Conservation (phyloP, 2,797 vertebrate genomes). For the Gymnodraco acuticeps region DNA sequence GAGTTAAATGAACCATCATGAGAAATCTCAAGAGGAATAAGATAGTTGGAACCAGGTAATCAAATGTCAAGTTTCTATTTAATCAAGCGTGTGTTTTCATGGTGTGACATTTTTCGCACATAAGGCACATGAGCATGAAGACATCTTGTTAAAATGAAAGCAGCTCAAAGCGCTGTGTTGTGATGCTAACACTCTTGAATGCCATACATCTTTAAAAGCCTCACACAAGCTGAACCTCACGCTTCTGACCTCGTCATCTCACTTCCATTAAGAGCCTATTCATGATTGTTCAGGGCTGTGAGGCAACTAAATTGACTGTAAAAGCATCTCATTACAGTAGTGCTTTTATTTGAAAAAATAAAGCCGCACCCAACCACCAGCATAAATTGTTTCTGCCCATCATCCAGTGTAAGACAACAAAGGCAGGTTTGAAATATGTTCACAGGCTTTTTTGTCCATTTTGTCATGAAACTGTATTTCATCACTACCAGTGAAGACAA, state of each 20-base stretch:
- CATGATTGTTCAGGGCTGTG: slow-evolving; percentile 45
- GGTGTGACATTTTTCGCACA: neutral
- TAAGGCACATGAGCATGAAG: no score
- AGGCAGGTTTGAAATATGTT: slow-evolving; percentile 28
- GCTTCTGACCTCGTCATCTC: slow-evolving; percentile 57
- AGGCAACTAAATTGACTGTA: slow-evolving; percentile 57
- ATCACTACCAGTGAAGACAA: slow-evolving; percentile 16
- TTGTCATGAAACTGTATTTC: slow-evolving; percentile 26
- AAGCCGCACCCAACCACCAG: slow-evolving; percentile 23
- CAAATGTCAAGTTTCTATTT: slow-evolving; percentile 20
- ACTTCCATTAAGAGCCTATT: slow-evolving; percentile 63
- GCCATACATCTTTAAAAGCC: slow-evolving; percentile 20
- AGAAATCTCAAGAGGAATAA: neutral
- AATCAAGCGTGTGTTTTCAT: neutral
- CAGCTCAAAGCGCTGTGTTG: slow-evolving; percentile 4
- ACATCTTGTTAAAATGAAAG: slow-evolving; percentile 5
- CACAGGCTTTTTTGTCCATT: slow-evolving; percentile 35
- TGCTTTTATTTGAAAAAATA: slow-evolving; percentile 37
- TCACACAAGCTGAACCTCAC: slow-evolving; percentile 25
- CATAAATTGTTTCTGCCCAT: neutral
- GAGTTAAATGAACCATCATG: neutral
- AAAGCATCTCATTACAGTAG: slow-evolving; percentile 61
- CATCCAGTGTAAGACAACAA: slow-evolving; percentile 25
- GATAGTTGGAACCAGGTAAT: slow-evolving; percentile 1
- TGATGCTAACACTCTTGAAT: neutral